A percentile compares a stretch with the other conserved stretches of the same genome.
These are phyloP conservation scores for Galerucella nymphaeae DNA, from an alignment of 2,888 invertebrate genomes.

Conservation along the genomic window DNA sequence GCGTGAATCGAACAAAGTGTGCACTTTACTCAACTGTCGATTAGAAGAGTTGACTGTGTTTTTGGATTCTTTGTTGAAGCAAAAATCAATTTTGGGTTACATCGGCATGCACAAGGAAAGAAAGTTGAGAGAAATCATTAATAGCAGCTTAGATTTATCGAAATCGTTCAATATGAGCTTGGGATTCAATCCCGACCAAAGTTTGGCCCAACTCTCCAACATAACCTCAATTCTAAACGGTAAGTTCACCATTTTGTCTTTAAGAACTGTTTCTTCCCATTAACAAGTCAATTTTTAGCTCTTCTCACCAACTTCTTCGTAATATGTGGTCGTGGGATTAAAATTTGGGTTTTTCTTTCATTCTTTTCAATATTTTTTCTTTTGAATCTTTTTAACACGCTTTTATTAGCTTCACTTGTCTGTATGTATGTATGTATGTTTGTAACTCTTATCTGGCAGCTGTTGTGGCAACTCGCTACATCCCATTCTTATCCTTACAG, in stretches of 20 bases:
- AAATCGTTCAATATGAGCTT: conserved; percentile 65
- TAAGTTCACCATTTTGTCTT: not conserved
- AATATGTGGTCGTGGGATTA: no score
- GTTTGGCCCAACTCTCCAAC: conserved; percentile 66
- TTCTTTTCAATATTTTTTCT: no score
- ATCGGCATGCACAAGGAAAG: conserved; percentile 67
- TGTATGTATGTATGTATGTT: no score
- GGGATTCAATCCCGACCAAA: conserved; percentile 65
- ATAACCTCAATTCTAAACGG: conserved; percentile 64
- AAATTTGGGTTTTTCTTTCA: no score
- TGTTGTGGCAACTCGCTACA: no score
- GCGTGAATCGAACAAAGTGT: conserved; percentile 64
- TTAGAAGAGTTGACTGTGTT: conserved; percentile 76
- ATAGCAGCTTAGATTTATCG: conserved; percentile 68
- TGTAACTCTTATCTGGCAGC: no score
- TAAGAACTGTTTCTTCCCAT: no score
- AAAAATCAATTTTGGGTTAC: conserved; percentile 70
- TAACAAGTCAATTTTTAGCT: no score
- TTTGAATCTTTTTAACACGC: no score
- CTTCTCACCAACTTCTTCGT: no score
- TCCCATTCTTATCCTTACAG: not conserved
- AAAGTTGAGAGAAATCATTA: conserved; percentile 68
- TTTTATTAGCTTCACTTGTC: no score
- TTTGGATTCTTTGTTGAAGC: conserved; percentile 72
- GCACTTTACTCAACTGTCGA: conserved; percentile 69